Conservation (phyloP, 2,113 vertebrate species). For the Aviceda subcristata region DNA sequence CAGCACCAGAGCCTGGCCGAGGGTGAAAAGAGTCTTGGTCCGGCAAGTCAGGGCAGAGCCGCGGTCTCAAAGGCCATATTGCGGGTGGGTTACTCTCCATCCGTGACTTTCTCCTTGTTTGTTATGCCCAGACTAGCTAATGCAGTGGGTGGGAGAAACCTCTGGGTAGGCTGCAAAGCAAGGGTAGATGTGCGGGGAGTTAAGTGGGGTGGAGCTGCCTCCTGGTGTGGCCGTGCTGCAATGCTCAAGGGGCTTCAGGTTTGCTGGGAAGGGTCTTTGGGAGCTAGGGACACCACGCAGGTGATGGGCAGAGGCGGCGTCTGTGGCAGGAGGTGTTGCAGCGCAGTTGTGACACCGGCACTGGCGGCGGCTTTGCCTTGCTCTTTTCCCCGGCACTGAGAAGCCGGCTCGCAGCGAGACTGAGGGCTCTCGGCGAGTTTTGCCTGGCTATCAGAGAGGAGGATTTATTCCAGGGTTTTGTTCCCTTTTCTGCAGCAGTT, state of each 20-base stretch:
- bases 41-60: not conserved
- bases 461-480: not conserved
- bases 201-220: not conserved
- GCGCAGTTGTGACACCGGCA: not conserved
- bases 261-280: not conserved
- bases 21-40: not conserved
- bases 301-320: not conserved
- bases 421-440: not conserved
- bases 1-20: not conserved
- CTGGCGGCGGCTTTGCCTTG: not conserved
- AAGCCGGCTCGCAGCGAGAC: not conserved
- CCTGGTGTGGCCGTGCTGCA: not conserved
- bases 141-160: not conserved
- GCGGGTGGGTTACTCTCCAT: not conserved
- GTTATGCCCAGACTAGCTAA: not conserved
- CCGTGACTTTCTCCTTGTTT: not conserved
- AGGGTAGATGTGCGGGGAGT: fast-evolving
- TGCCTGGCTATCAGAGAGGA: not conserved
- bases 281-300: fast-evolving
- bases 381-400: not conserved
- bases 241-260: not conserved
- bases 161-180: not conserved
- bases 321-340: not conserved
- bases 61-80: not conserved
- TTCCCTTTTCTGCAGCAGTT: not conserved